Base-by-base conservation (phyloP, 2,888 invertebrate genomes). In the Drosophila pseudotakahashii region DNA sequence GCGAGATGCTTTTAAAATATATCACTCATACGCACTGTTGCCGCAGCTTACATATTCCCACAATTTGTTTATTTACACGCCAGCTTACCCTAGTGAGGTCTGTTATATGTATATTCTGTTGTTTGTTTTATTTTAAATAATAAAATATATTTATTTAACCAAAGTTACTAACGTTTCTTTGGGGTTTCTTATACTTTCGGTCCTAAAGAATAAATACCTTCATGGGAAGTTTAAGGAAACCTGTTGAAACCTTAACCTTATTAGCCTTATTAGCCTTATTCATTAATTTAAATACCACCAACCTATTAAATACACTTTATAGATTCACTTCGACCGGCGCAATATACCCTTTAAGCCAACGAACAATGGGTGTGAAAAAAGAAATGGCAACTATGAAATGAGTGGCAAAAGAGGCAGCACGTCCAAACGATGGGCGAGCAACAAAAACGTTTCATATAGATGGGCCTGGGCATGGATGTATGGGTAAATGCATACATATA, bases 351-450 rank as follows among this genome's bases (percentile, higher is more conserved):
- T 48, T 16, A 1, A 1, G 3, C 34, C 48, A 1, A 0, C 16
- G 30, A 11, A 16, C 37, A n/a, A 13, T 16, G 66, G 54, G 54
- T 67, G 16, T 11, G 30, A 62, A 60, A 47, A 62, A 62, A 47
- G 63, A 58, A 75, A 71, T 32, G 59, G 61, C 74, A 68, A 62
- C 71, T 71, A 64, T 74, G 76, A 62, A 85, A 83, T 85, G 88
- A 81, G 88, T 79, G 79, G 88, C 72, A 88, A 82, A 79, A 82
- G 68, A 79, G 71, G 77, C 82, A 81, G 79, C 88, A 88, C 82
- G 79, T 77, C 75, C 85, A 81, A 73, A 62, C 81, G 73, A 68
- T 64, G 63, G 70, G 42, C 57, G 32, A 41, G 41, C 44, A 71
- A 73, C 75, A 82, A 84, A 84, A 81, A 74, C 62, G 42, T 32